Conservation (phyloP, 2,797 vertebrate genomes). For the Gadopsis marmoratus region DNA sequence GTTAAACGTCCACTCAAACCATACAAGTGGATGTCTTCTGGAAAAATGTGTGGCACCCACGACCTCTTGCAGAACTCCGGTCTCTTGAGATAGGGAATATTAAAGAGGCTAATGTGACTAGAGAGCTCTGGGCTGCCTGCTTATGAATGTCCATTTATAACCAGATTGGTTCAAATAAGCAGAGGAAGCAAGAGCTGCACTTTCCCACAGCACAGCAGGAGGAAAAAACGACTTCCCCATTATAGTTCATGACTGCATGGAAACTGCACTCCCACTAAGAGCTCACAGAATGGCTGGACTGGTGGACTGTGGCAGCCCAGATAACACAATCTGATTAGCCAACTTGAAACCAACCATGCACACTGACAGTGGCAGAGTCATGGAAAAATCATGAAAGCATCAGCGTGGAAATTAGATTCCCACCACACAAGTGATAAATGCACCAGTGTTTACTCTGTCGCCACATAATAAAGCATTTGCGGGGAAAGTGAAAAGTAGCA, state of each 20-base stretch:
- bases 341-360: slow-evolving; percentile 73
- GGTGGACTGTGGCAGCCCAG: slow-evolving; percentile 79
- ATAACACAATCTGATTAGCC: slow-evolving; percentile 81
- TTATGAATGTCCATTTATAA: slow-evolving; percentile 87
- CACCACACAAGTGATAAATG: slow-evolving; percentile 14
- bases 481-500: neutral
- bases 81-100: slow-evolving; percentile 83
- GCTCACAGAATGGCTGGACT: slow-evolving; percentile 73
- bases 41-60: slow-evolving; percentile 81
- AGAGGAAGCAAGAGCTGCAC: slow-evolving; percentile 79
- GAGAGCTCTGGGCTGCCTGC: slow-evolving; percentile 66
- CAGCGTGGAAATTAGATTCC: slow-evolving; percentile 51
- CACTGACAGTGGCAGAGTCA: slow-evolving; percentile 64
- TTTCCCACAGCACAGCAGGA: slow-evolving; percentile 86
- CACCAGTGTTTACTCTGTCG: slow-evolving; percentile 16
- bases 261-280: slow-evolving; percentile 80
- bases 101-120: slow-evolving; percentile 81
- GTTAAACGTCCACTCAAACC: slow-evolving; percentile 67
- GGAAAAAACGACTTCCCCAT: slow-evolving; percentile 73
- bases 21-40: slow-evolving; percentile 61
- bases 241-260: slow-evolving; percentile 83
- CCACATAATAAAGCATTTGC: neutral
- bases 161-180: slow-evolving; percentile 84
- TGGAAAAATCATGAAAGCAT: slow-evolving; percentile 45
- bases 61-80: slow-evolving; percentile 76